Evolutionary conservation across 2,888 invertebrate genomes (phyloP).

Genomic region (Heliothis peltigera): DNA sequence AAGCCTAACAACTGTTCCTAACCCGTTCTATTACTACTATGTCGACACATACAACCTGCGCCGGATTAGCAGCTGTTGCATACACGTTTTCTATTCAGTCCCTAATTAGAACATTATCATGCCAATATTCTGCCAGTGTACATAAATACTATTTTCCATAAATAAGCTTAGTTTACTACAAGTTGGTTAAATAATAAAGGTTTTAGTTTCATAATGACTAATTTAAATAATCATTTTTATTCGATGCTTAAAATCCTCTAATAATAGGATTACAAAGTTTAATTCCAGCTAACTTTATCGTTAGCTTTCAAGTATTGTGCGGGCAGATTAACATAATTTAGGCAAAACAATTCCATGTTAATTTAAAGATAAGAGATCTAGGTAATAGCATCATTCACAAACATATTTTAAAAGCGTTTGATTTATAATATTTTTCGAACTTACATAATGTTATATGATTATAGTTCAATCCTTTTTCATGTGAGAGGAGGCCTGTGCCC

Average conservation of each 20-base stretch:
- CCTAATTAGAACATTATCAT: constrained; percentile 20
- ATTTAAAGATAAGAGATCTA: background rate
- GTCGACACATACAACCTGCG: constrained; percentile 29
- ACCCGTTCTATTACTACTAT: constrained; percentile 8
- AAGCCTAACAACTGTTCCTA: constrained; percentile 10
- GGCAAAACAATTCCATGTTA: background rate
- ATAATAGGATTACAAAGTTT: constrained; percentile 21
- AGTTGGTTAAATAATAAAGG: background rate
- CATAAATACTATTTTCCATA: constrained; percentile 10
- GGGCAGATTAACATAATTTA: constrained; percentile 11
- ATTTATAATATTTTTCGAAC: too few species aligned
- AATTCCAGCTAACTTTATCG: constrained; percentile 3
- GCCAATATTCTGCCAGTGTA: constrained; percentile 1
- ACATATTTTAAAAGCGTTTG: background rate
- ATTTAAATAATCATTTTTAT: constrained; percentile 7
- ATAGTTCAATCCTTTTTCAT: too few species aligned
- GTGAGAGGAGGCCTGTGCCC: too few species aligned
- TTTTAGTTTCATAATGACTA: background rate
- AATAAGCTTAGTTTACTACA: constrained; percentile 13
- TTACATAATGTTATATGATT: too few species aligned
- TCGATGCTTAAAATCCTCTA: background rate
- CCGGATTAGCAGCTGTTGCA: constrained; percentile 38
- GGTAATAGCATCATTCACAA: background rate
- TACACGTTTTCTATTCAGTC: constrained; percentile 27
- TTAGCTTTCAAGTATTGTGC: constrained; percentile 15